Evolutionary conservation across 1,140 invertebrate species (phyloP).

Genomic region (Lepidurus apus): DNA sequence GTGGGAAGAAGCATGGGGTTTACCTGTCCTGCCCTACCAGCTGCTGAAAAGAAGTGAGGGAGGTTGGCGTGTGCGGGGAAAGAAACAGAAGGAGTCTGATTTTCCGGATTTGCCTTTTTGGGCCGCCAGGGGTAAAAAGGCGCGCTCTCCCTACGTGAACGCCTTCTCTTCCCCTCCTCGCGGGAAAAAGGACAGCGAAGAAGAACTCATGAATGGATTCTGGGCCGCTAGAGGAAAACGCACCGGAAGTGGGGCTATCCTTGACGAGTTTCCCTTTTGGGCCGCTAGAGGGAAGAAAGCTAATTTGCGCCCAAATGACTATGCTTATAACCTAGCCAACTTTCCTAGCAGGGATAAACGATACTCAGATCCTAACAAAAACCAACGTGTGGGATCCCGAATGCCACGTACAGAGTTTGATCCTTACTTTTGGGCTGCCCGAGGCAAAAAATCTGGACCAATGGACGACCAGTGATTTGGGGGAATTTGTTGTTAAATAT

Average conservation of each 20-base stretch:
- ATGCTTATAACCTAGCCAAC: neutral
- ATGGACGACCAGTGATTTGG: too few relatives aligned
- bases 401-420: neutral
- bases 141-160: neutral
- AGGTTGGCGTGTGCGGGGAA: neutral
- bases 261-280: conserved; percentile 40
- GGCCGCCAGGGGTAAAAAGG: conserved; percentile 42
- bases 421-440: neutral
- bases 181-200: conserved; percentile 24
- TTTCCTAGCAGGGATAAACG: neutral
- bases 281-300: conserved; percentile 41
- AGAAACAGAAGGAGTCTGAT: neutral
- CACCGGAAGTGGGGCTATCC: conserved; percentile 36
- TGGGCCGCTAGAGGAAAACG: conserved; percentile 36
- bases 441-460: neutral
- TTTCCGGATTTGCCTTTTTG: conserved; percentile 38
- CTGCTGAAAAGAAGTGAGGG: neutral
- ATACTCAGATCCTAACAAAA: neutral
- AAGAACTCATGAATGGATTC: neutral
- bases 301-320: conserved; percentile 30
- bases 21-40: neutral
- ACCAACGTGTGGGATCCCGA: neutral
- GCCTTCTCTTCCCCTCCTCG: neutral
- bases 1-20: neutral
- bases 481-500: too few relatives aligned